phyloP scores from a whole-genome alignment of 2,888 invertebrate species.

The Helleia helle region DNA sequence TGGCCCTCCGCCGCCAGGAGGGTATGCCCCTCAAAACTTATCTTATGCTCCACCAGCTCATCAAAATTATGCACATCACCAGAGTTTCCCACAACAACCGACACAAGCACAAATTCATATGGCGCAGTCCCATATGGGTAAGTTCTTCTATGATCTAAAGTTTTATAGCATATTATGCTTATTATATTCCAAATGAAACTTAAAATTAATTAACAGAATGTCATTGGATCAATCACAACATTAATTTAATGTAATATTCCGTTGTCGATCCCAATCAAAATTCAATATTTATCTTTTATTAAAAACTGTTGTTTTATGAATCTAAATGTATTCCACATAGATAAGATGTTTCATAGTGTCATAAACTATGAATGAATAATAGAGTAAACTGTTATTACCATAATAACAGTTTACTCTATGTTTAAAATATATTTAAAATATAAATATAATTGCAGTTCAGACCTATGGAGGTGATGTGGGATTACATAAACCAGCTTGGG shows the following conservation, averaged over 20 bases:
- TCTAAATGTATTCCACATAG: background rate
- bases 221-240: too few species aligned
- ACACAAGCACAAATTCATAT: slow-evolving; percentile 59
- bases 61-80: slow-evolving; percentile 67
- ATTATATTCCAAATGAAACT: too few species aligned
- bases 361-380: too few species aligned
- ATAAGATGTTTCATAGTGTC: too few species aligned
- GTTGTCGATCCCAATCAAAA: background rate
- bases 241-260: too few species aligned
- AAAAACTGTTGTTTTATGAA: background rate
- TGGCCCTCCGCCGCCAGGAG: slow-evolving; percentile 61
- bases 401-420: too few species aligned
- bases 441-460: slow-evolving; percentile 36
- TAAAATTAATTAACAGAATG: too few species aligned
- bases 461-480: slow-evolving; percentile 53
- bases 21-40: slow-evolving; percentile 64
- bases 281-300: slow-evolving; percentile 7
- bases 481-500: slow-evolving; percentile 60
- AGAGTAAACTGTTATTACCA: too few species aligned
- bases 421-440: too few species aligned
- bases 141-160: too few species aligned
- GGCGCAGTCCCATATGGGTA: slow-evolving; percentile 66
- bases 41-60: slow-evolving; percentile 69
- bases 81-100: slow-evolving; percentile 63
- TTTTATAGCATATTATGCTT: too few species aligned